These are phyloP conservation scores for Echiichthys vipera DNA, from an alignment of 2,797 vertebrate genomes.

Conservation along the genomic window DNA sequence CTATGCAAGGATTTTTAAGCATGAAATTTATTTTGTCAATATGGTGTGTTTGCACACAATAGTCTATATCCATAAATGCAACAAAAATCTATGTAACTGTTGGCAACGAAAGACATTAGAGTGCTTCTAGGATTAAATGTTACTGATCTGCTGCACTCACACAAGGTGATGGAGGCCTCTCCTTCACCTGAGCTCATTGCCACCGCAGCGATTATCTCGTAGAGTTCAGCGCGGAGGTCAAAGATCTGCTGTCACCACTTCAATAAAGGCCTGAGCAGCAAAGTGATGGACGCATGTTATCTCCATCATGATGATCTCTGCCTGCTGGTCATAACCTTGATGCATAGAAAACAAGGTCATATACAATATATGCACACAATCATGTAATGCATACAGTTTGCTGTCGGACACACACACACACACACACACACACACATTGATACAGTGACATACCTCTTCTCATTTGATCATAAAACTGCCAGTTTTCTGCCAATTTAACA, in stretches of 20 bases:
- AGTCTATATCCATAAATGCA: neutral
- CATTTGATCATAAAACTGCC: neutral
- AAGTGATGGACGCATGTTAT: constrained; percentile 62
- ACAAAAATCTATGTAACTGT: neutral
- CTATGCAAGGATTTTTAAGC: neutral
- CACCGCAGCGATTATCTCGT: constrained; percentile 47
- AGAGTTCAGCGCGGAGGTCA: constrained; percentile 56
- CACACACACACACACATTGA: neutral
- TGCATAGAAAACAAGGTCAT: constrained; percentile 59
- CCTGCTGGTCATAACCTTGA: constrained; percentile 52
- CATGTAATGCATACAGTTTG: neutral
- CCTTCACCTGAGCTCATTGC: constrained; percentile 68
- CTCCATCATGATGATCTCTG: constrained; percentile 57
- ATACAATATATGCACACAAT: constrained; percentile 19
- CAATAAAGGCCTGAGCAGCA: constrained; percentile 46
- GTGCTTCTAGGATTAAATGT: constrained; percentile 5
- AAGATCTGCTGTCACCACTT: constrained; percentile 60
- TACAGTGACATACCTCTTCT: neutral
- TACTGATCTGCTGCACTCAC: constrained; percentile 18
- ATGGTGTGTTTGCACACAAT: neutral
- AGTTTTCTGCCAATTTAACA: constrained; percentile 38
- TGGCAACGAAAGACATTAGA: neutral
- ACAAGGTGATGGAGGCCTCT: constrained; percentile 60
- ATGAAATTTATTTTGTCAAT: neutral
- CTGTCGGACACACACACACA: neutral